phyloP scores from a whole-genome alignment of 2,113 vertebrate genomes.

The Laticauda colubrina region DNA sequence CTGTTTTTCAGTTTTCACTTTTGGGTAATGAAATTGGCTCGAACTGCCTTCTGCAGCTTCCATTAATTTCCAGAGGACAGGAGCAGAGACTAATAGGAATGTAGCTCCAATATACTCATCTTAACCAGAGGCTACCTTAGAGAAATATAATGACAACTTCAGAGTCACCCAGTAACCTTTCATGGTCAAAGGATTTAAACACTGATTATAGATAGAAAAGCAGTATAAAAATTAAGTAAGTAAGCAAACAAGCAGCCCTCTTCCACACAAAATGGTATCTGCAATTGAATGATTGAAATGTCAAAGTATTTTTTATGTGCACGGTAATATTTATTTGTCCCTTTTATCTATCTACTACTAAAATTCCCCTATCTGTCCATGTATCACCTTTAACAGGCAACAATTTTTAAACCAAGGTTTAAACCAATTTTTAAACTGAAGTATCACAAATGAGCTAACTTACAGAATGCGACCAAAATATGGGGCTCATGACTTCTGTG shows the following conservation, averaged over 20 bases:
- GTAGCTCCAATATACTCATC: background rate
- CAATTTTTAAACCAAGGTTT: background rate
- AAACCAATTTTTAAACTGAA: background rate
- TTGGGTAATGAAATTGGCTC: background rate
- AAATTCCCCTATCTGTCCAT: background rate
- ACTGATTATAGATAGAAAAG: background rate
- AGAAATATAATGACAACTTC: background rate
- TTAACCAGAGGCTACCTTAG: background rate
- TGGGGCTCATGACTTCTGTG: background rate
- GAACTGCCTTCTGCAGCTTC: background rate
- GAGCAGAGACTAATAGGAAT: background rate
- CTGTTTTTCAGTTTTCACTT: background rate
- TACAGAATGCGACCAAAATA: background rate
- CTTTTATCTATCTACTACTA: background rate
- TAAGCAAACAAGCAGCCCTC: background rate
- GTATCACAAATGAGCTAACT: background rate
- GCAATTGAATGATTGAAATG: background rate
- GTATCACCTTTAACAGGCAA: background rate
- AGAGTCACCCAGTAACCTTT: background rate
- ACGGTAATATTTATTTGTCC: background rate
- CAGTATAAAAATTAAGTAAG: background rate
- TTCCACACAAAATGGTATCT: background rate
- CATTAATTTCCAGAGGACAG: background rate
- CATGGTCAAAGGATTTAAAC: background rate
- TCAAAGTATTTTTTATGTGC: background rate